Conservation (phyloP, 2,113 vertebrate species). For the Dolichallabes microphthalmus region DNA sequence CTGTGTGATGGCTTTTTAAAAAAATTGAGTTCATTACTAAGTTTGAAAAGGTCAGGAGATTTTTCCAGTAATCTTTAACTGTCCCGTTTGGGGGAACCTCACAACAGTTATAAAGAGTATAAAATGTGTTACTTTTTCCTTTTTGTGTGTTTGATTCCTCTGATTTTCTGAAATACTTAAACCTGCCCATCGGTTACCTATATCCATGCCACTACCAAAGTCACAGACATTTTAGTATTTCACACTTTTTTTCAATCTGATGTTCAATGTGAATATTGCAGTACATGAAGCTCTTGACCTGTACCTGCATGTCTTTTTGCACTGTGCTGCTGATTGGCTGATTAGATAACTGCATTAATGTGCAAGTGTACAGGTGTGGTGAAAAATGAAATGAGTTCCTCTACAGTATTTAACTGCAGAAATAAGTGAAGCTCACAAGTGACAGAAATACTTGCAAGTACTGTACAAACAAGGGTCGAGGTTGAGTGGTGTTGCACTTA, state of each 20-base stretch:
- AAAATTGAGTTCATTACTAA: too few relatives aligned
- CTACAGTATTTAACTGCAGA: neutral
- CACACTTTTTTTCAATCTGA: neutral
- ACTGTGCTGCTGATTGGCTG: neutral
- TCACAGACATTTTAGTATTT: neutral
- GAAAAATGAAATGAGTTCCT: neutral
- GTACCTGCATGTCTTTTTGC: neutral
- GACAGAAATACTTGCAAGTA: neutral
- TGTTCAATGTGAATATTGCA: neutral
- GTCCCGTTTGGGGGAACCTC: neutral
- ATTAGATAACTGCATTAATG: neutral
- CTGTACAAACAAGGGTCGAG: neutral
- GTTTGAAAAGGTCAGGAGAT: neutral
- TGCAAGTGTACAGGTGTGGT: neutral
- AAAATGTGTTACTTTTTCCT: too few relatives aligned
- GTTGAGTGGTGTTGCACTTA: neutral
- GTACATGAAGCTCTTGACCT: neutral
- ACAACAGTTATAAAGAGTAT: neutral
- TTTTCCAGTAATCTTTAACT: neutral
- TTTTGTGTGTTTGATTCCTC: neutral
- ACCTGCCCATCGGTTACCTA: too few relatives aligned
- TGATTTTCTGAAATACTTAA: too few relatives aligned
- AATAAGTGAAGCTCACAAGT: neutral
- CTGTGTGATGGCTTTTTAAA: too few relatives aligned
- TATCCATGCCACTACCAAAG: neutral